Conservation (phyloP, 2,888 invertebrate genomes). For the Timema cristinae region DNA sequence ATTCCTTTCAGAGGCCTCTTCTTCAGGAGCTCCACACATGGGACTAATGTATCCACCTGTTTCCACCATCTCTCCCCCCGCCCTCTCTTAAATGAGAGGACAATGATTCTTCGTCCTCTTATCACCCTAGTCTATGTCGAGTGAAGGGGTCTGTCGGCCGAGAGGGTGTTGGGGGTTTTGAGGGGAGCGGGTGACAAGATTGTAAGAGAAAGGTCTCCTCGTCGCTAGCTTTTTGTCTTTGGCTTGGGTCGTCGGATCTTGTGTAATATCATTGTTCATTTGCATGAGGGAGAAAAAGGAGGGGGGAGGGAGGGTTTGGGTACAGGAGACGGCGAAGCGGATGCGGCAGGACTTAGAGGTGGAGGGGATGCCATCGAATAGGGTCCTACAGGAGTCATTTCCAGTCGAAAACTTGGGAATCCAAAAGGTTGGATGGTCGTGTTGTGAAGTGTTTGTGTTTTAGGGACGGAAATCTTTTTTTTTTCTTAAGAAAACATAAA, state of each 20-base stretch:
- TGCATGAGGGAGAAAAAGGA: conserved; percentile 16
- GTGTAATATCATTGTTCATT: conserved; percentile 27
- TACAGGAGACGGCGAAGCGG: conserved; percentile 16
- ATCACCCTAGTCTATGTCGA: background rate
- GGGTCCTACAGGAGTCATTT: too few relatives aligned
- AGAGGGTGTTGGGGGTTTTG: background rate
- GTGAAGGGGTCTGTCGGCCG: background rate
- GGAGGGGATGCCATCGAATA: background rate
- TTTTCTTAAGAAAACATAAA: too few relatives aligned
- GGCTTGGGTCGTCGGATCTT: conserved; percentile 24
- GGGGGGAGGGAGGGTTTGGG: conserved; percentile 3
- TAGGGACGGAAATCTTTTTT: too few relatives aligned
- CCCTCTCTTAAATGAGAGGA: conserved; percentile 10
- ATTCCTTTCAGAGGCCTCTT: too few relatives aligned
- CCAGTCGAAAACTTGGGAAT: too few relatives aligned
- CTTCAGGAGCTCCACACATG: background rate
- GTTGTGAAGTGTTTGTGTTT: too few relatives aligned
- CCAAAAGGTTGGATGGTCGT: too few relatives aligned
- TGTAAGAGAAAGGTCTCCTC: too few relatives aligned
- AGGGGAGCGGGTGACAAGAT: too few relatives aligned
- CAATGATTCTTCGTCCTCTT: conserved; percentile 11
- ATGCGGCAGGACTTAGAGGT: background rate
- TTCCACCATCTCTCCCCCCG: conserved; percentile 16
- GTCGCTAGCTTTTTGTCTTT: background rate
- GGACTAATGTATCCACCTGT: conserved; percentile 20